A percentile compares a stretch with the other conserved stretches of the same genome.
Conservation (phyloP, 1,140 invertebrate genomes). For the Temnothorax nylanderi region DNA sequence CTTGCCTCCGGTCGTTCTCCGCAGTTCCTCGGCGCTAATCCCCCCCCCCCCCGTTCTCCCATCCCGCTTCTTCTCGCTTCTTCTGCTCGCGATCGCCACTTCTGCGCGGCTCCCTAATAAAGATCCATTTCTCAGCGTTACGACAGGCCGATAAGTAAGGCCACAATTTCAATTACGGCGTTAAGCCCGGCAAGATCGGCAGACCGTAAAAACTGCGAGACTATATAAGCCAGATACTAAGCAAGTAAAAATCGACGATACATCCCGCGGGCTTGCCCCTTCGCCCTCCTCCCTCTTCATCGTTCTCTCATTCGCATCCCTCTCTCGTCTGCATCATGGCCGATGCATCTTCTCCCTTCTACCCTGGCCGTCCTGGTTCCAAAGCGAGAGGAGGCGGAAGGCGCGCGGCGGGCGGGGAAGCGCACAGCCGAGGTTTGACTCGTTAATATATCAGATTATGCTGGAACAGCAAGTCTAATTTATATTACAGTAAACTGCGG, state of each 20-base stretch:
- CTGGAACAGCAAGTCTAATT: slow-evolving; percentile 78
- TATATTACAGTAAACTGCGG: slow-evolving; percentile 76
- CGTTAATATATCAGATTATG: slow-evolving; percentile 79
- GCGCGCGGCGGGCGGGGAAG: neutral
- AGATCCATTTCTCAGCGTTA: slow-evolving; percentile 77
- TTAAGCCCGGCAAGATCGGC: slow-evolving; percentile 71
- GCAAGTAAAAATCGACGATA: slow-evolving; percentile 76
- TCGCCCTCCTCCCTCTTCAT: neutral
- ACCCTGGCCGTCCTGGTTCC: slow-evolving; percentile 27
- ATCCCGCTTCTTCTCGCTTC: slow-evolving; percentile 48
- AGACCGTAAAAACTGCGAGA: slow-evolving; percentile 75
- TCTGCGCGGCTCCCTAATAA: slow-evolving; percentile 71
- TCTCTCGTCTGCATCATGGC: neutral
- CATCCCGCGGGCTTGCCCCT: slow-evolving; percentile 66
- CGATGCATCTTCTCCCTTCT: neutral
- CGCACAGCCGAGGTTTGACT: slow-evolving; percentile 67
- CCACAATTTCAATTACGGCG: slow-evolving; percentile 76
- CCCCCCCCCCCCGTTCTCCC: neutral
- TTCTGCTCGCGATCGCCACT: slow-evolving; percentile 50
- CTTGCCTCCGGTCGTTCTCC: slow-evolving; percentile 6
- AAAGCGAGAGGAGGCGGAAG: neutral
- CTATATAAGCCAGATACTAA: slow-evolving; percentile 76
- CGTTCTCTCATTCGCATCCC: slow-evolving; percentile 18
- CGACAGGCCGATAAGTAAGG: slow-evolving; percentile 76
- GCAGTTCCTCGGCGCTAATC: neutral